Evolutionary conservation across 2,888 invertebrate genomes (phyloP).

Genomic region (Arrhopalites spinosus): DNA sequence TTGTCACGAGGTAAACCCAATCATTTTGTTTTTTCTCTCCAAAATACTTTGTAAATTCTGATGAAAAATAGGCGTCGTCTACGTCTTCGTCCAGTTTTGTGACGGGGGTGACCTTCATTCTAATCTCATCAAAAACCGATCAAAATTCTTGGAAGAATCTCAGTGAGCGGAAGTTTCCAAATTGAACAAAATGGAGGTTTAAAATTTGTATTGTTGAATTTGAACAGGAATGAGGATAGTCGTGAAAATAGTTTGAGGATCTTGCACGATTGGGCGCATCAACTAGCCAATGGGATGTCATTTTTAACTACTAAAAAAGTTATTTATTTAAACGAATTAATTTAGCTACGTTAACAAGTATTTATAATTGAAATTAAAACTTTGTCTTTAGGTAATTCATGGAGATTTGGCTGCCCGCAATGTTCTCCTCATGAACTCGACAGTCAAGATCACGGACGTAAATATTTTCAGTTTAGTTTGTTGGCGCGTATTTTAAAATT

Average conservation of each 20-base stretch:
- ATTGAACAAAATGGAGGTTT: not conserved
- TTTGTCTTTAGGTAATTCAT: not conserved
- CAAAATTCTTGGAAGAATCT: not conserved
- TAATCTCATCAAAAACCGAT: too few relatives aligned
- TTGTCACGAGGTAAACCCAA: not conserved
- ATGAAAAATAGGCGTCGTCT: not conserved
- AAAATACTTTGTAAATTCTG: not conserved
- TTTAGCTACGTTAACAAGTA: too few relatives aligned
- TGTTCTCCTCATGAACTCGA: not conserved
- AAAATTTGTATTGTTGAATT: not conserved
- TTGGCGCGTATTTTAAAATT: too few relatives aligned
- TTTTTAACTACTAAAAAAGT: not conserved
- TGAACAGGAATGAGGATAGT: too few relatives aligned
- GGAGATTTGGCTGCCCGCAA: not conserved
- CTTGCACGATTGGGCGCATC: not conserved
- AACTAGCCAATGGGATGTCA: not conserved
- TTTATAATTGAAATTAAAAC: not conserved
- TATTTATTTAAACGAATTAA: too few relatives aligned
- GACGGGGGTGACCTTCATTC: not conserved
- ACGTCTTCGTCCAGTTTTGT: not conserved
- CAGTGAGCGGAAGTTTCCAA: not conserved
- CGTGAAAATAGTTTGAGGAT: not conserved
- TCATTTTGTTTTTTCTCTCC: not conserved
- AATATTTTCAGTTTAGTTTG: too few relatives aligned
- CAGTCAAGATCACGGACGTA: too few relatives aligned